These are phyloP conservation scores for Puffinus mauretanicus DNA, from an alignment of 2,113 vertebrate genomes.

Conservation along the genomic window DNA sequence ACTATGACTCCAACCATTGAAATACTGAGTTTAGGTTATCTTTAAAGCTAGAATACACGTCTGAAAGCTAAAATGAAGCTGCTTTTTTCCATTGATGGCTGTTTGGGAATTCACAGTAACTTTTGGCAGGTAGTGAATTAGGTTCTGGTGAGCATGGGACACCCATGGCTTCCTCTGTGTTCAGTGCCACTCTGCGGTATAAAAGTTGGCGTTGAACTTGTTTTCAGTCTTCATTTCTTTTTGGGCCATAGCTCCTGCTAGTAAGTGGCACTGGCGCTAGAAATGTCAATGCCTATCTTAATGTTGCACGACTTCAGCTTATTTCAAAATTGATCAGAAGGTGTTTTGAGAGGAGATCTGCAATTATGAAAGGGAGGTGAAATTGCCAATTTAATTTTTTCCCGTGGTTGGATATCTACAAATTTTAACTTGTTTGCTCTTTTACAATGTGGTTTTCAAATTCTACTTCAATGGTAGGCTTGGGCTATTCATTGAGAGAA, in stretches of 20 bases:
- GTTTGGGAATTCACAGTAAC: neutral
- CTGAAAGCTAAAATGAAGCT: neutral
- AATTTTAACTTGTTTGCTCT: neutral
- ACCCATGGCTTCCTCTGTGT: fast-evolving
- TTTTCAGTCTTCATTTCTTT: neutral
- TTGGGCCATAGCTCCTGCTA: neutral
- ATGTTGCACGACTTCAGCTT: neutral
- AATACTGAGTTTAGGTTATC: neutral
- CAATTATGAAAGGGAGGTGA: neutral
- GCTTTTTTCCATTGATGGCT: neutral
- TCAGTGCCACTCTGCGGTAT: neutral
- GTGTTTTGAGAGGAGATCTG: neutral
- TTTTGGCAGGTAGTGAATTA: neutral
- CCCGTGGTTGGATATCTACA: neutral
- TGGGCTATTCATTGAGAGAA: neutral
- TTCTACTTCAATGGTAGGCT: neutral
- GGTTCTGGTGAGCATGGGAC: neutral
- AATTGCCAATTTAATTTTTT: neutral
- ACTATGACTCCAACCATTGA: neutral
- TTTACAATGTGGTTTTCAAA: neutral
- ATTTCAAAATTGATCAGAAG: neutral
- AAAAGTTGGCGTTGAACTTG: neutral
- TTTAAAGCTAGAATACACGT: neutral
- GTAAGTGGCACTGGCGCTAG: neutral
- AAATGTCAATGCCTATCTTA: neutral